Evolutionary conservation across 2,888 invertebrate species (phyloP), one percentile per base, ranked within the genome.

Genomic region (Andrena bucephala): DNA sequence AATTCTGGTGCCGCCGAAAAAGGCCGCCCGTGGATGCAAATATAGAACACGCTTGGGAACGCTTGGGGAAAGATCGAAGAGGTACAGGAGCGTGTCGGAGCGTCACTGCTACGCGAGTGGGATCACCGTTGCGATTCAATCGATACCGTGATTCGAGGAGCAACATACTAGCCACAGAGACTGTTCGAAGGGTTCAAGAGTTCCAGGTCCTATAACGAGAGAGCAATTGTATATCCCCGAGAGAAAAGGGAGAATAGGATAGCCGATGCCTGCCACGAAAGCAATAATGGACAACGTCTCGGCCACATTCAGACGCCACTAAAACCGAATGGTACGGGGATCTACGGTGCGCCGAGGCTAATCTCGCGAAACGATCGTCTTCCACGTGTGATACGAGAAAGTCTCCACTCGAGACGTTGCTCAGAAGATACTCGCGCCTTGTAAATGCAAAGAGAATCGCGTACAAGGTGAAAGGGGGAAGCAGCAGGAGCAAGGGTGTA

Each of bases 331-430:
- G 24, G 24, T 4, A 27, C 27, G 36, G 42, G 52, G 54, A 77
- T 20, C 6, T 10, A 59, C 59, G 2, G n/a, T 6, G 7, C 16
- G 0, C 42, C 24, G 6, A 8, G 54, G 24, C 7, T 10, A 20
- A n/a, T 31, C n/a, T 24, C 20, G 67, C 42, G 60, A 50, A n/a
- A 78, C 68, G 36, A 54, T 63, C 65, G 72, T 81, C 79, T 79
- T 81, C 79, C 81, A 82, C 70, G 78, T 78, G 73, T 59, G 71
- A 67, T n/a, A 67, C 27, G 0, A 48, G 16, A 33, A n/a, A 24
- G 3, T 13, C 42, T 52, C 20, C 20, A 2, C 8, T 20, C 52
- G 2, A 52, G 52, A 8, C 20, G n/a, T 52, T 20, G 20, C 20
- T 52, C 20, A 7, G 52, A n/a, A 8, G 20, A 20, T 8, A 52